phyloP scores from a whole-genome alignment of 1,140 invertebrate species.

The Heliothis subflexa region DNA sequence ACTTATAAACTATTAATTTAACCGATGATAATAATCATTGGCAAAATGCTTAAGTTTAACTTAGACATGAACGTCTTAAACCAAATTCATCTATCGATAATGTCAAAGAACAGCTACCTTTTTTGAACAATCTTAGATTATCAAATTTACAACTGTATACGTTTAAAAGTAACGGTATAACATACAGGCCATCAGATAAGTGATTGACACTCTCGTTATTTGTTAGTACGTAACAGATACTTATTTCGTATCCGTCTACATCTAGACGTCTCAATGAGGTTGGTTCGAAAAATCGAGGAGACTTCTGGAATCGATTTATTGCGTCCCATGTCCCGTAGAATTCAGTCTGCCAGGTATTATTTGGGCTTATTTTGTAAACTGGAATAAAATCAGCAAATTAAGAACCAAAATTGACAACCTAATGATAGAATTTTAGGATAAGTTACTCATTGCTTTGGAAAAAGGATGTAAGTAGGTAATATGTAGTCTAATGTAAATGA shows the following conservation, averaged over 20 bases:
- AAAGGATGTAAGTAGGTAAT: neutral
- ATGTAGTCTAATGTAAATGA: neutral
- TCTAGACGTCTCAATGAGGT: constrained; percentile 75
- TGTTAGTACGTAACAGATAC: constrained; percentile 86
- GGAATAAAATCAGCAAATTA: constrained; percentile 46
- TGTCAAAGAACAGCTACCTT: neutral
- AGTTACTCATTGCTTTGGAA: too few species aligned
- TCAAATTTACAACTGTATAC: neutral
- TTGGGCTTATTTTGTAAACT: constrained; percentile 72
- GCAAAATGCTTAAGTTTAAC: too few species aligned
- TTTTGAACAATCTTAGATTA: neutral
- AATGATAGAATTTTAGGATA: too few species aligned
- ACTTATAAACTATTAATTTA: too few species aligned
- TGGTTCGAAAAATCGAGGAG: constrained; percentile 49
- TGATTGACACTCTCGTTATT: constrained; percentile 88
- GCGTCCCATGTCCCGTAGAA: constrained; percentile 68
- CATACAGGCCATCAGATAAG: constrained; percentile 87
- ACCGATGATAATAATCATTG: too few species aligned
- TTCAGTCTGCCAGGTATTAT: constrained; percentile 61
- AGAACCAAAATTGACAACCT: too few species aligned
- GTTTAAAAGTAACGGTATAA: neutral
- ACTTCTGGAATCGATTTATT: constrained; percentile 60
- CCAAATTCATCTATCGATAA: too few species aligned
- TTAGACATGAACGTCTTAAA: too few species aligned
- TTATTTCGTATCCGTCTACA: constrained; percentile 75